Evolutionary conservation across 2,797 vertebrate species (phyloP).

Genomic region (Clarias laeviceps): DNA sequence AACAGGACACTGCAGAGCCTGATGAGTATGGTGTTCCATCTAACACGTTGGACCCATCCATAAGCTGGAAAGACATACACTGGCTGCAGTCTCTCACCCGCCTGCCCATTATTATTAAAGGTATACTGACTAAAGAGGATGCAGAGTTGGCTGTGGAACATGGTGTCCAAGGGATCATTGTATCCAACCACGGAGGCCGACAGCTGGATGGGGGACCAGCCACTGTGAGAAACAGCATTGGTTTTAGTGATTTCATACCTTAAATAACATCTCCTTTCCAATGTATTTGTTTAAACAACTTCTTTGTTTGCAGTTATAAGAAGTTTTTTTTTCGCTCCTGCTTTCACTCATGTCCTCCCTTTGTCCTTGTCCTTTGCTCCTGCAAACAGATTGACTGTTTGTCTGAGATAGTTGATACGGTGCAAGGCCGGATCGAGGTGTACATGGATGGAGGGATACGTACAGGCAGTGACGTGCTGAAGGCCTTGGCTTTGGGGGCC

Average conservation of each 20-base stretch:
- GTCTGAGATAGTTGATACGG: constrained; percentile 86
- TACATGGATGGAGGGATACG: constrained; percentile 93
- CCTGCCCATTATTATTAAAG: constrained; percentile 92
- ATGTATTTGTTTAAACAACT: background rate
- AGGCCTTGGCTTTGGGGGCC: constrained; percentile 90
- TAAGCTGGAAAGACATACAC: constrained; percentile 89
- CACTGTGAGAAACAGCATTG: constrained; percentile 71
- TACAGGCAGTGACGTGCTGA: constrained; percentile 89
- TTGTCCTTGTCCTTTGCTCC: background rate
- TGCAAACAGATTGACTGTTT: constrained; percentile 86
- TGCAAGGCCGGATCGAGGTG: constrained; percentile 86
- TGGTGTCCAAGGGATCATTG: constrained; percentile 88
- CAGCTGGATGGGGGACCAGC: constrained; percentile 91
- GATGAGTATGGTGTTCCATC: constrained; percentile 78
- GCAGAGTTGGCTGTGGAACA: constrained; percentile 89
- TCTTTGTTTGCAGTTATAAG: background rate
- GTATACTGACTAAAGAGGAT: constrained; percentile 94
- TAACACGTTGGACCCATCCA: constrained; percentile 80
- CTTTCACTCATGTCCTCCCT: background rate
- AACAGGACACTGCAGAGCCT: constrained; percentile 67
- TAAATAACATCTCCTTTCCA: background rate
- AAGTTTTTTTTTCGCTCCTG: background rate
- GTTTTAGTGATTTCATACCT: background rate
- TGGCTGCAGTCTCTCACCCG: constrained; percentile 85
- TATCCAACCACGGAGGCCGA: constrained; percentile 94